Percentiles rank a stretch among this genome's conserved stretches.
Conservation (phyloP, 2,888 invertebrate species). For the Tupiocoris notatus region DNA sequence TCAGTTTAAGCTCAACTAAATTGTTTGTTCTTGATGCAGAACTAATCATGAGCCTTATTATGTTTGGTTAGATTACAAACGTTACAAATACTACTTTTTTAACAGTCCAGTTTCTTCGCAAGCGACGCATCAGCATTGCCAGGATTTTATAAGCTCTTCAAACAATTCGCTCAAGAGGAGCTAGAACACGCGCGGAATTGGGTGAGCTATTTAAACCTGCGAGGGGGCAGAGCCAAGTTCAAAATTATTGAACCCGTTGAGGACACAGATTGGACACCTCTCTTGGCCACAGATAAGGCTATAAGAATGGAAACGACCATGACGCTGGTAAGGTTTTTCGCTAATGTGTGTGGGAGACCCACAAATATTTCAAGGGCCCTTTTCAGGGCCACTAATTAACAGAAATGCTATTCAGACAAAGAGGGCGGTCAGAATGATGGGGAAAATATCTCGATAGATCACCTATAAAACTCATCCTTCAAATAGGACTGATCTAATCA, state of each 20-base stretch:
- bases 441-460: too few species aligned
- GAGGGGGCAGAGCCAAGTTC: conserved; percentile 41
- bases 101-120: conserved; percentile 42
- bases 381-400: too few species aligned
- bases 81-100: neutral
- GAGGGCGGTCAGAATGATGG: too few species aligned
- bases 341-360: neutral
- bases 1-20: too few species aligned
- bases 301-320: conserved; percentile 41
- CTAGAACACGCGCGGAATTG: conserved; percentile 40
- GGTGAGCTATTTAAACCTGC: conserved; percentile 42
- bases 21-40: too few species aligned
- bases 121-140: conserved; percentile 34
- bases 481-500: too few species aligned
- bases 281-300: conserved; percentile 30
- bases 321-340: conserved; percentile 40
- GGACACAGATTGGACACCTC: conserved; percentile 36
- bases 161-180: conserved; percentile 43
- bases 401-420: too few species aligned
- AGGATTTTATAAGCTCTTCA: conserved; percentile 42
- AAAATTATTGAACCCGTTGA: neutral
- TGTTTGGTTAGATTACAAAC: too few species aligned
- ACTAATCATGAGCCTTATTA: too few species aligned
- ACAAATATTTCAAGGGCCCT: too few species aligned
- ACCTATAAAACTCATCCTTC: too few species aligned